Conservation (phyloP, 2,113 vertebrate genomes). For the Prionailurus viverrinus region DNA sequence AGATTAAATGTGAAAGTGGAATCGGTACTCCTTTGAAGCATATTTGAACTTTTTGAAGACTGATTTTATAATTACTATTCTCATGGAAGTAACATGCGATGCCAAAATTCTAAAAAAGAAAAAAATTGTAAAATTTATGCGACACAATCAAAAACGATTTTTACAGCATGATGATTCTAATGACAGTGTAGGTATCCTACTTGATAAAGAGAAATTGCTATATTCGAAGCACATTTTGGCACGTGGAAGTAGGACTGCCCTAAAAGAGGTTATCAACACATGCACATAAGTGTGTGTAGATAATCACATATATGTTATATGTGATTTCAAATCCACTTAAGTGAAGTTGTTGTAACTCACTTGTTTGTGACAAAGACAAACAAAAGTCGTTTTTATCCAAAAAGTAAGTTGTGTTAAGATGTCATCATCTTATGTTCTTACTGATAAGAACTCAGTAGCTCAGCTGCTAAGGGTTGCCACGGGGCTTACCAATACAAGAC, state of each 20-base stretch:
- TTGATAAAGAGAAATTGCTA: background rate
- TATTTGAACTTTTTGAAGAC: background rate
- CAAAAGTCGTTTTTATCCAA: background rate
- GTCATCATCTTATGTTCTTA: background rate
- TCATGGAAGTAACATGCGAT: background rate
- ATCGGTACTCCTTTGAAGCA: background rate
- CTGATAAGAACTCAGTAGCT: background rate
- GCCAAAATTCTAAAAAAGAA: background rate
- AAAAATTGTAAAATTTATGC: background rate
- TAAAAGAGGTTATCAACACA: background rate
- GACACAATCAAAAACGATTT: background rate
- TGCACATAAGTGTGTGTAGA: background rate
- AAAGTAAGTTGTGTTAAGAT: background rate
- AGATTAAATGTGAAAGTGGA: background rate
- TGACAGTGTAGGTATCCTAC: background rate
- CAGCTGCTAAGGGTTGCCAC: too few relatives aligned
- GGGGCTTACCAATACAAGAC: background rate
- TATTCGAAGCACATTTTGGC: background rate
- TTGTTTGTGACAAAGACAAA: background rate
- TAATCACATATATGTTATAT: too few relatives aligned
- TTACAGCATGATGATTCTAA: background rate
- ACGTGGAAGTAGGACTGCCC: background rate
- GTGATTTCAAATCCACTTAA: background rate
- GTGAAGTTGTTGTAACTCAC: background rate
- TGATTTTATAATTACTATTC: background rate